Conservation (phyloP, 2,113 vertebrate species). For the crab-eating macaque (Macaca fascicularis) region T2T-MFA8v1.1 NC_088394.1:73377501-73378000, state of each 20-base stretch:
- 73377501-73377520: slow-evolving; percentile 41
- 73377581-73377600: slow-evolving; percentile 7
- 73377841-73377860: not conserved
- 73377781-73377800: not conserved
- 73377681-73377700: not conserved
- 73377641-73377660: not conserved
- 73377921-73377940: not conserved
- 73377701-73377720: not conserved
- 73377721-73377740: not conserved
- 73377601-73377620: not conserved
- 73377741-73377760: not conserved
- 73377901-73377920: not conserved
- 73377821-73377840: not conserved
- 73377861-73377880: not conserved
- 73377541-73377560: slow-evolving; percentile 52
- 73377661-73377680: not conserved
- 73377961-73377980: not conserved
- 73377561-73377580: slow-evolving; percentile 15
- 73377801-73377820: not conserved
- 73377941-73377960: not conserved
- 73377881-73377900: not conserved
- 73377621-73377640: not conserved
- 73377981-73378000: accelerated
- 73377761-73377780: not conserved
- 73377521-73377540: not conserved